Base-by-base conservation (phyloP, 1,140 invertebrate genomes). In the Oscheius sp. region DNA sequence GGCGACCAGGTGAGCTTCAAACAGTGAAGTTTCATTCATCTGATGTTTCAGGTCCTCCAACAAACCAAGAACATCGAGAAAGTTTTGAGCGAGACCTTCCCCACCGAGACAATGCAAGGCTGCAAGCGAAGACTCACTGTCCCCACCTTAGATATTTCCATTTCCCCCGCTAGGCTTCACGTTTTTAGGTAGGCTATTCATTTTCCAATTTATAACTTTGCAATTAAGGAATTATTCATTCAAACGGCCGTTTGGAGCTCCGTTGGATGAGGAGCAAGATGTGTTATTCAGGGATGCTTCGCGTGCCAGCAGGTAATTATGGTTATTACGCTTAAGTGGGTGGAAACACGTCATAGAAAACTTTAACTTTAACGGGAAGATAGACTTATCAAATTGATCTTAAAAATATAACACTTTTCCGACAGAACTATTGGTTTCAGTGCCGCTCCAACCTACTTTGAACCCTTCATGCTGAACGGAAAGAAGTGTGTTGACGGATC, bases 381-480 rank as follows among this genome's bases (percentile, higher is more conserved):
- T n/a, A n/a, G n/a, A n/a, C n/a, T n/a, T n/a, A n/a, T n/a, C n/a
- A n/a, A n/a, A n/a, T n/a, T n/a, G n/a, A n/a, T n/a, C n/a, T n/a
- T n/a, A n/a, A n/a, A n/a, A n/a, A n/a, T n/a, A n/a, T n/a, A n/a
- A n/a, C n/a, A n/a, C n/a, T n/a, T n/a, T n/a, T n/a, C n/a, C n/a
- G n/a, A n/a, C n/a, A n/a, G n/a, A n/a, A n/a, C n/a, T n/a, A n/a
- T n/a, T n/a, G n/a, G n/a, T n/a, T n/a, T n/a, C n/a, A n/a, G 78
- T 55, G 80, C 80, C 35, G 80, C 80, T 20, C 80, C 80, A 28
- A 81, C 80, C n/a, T 82, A 82, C 45, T 81, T 81, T 55, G 72
- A 81, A 45, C 80, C 80, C 13, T 78, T 78, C 46, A 20, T 29
- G 2, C 31, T 81, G 55, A 72, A 61, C 20, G 75, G 70, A n/a